Percentiles rank a stretch among this genome's conserved stretches.
Evolutionary conservation across 2,797 vertebrate genomes (phyloP).

Genomic region (Parotocinclus haroldoi): DNA sequence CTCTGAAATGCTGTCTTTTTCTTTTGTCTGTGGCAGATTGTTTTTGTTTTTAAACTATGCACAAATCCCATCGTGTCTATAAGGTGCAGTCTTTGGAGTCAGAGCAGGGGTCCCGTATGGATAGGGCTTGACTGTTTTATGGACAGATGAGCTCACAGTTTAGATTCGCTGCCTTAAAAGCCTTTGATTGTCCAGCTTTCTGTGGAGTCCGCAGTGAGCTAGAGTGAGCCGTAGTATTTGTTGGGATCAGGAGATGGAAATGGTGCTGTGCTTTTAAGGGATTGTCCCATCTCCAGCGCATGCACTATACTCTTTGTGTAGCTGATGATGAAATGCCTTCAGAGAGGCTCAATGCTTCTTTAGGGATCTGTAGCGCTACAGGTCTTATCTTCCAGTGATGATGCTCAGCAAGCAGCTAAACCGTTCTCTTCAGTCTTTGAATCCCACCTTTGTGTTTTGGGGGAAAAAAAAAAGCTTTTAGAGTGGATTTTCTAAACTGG

Average conservation of each 20-base stretch:
- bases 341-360: constrained; percentile 28
- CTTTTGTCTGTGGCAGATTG: background rate
- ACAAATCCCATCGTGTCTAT: too few relatives aligned
- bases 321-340: constrained; percentile 38
- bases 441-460: too few relatives aligned
- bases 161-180: constrained; percentile 18
- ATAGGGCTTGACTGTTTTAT: background rate
- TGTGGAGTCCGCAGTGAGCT: constrained; percentile 1
- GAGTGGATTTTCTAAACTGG: too few relatives aligned
- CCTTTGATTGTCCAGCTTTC: constrained; percentile 9
- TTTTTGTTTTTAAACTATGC: too few relatives aligned
- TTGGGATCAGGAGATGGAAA: constrained; percentile 35
- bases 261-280: constrained; percentile 19
- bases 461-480: too few relatives aligned
- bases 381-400: constrained; percentile 22
- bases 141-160: background rate
- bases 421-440: too few relatives aligned
- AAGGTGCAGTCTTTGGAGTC: background rate
- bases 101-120: background rate
- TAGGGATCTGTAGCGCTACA: constrained; percentile 24
- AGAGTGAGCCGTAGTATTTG: constrained; percentile 23
- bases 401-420: constrained; percentile 13
- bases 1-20: constrained; percentile 7
- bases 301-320: constrained; percentile 22
- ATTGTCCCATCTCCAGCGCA: constrained; percentile 24